A percentile compares a stretch with the other conserved stretches of the same genome.
Conservation (phyloP, 2,888 invertebrate genomes). For the Pseudococcus jackbeardsleyi region DNA sequence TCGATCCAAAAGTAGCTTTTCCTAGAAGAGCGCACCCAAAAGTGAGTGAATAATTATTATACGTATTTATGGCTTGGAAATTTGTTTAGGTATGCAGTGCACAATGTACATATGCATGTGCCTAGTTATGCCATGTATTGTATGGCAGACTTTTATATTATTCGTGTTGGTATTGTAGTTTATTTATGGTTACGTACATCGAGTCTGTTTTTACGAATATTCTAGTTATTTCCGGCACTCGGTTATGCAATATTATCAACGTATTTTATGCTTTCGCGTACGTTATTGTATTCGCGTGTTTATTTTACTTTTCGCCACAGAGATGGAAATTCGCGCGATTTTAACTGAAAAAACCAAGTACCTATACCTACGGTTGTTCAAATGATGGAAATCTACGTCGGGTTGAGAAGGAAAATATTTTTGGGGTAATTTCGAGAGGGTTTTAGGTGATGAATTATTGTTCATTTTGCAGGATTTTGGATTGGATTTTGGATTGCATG, state of each 20-base stretch:
- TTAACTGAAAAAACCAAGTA: background rate
- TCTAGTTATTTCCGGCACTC: background rate
- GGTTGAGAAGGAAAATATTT: background rate
- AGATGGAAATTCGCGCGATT: background rate
- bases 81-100: background rate
- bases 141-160: background rate
- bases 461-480: no score
- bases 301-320: background rate
- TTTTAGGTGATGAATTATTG: no score
- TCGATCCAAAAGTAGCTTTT: constrained; percentile 99
- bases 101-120: no score
- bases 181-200: background rate
- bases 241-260: background rate
- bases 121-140: background rate
- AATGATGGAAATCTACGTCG: background rate
- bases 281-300: background rate
- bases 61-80: background rate
- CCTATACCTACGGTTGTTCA: background rate
- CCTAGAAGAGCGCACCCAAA: constrained; percentile 99
- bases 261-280: background rate
- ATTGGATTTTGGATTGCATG: no score
- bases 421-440: background rate
- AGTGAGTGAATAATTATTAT: constrained; percentile 76
- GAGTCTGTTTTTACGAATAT: background rate
- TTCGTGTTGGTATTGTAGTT: background rate